These are phyloP conservation scores for Eueremaeus valkanovi DNA, from an alignment of 2,888 invertebrate genomes.

Conservation along the genomic window DNA sequence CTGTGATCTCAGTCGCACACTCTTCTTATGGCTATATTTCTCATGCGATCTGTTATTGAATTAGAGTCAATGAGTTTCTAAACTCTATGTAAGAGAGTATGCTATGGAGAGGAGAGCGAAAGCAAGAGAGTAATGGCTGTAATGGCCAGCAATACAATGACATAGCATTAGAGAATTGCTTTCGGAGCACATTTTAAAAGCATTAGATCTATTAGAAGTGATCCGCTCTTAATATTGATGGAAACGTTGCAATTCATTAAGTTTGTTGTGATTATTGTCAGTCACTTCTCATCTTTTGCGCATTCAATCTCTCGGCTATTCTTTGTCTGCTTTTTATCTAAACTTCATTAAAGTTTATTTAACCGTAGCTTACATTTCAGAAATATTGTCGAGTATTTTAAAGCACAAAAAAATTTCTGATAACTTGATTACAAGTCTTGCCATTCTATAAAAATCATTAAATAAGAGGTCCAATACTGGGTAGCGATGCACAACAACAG, in stretches of 20 bases:
- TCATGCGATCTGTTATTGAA: not conserved
- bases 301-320: not conserved
- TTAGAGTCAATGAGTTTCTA: not conserved
- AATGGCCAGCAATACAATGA: not conserved
- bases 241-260: not conserved
- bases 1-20: not conserved
- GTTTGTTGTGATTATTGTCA: not conserved
- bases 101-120: no score
- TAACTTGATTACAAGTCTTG: not conserved
- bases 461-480: not conserved
- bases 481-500: not conserved
- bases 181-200: conserved; percentile 1
- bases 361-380: not conserved
- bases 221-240: not conserved
- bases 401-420: not conserved
- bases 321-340: not conserved
- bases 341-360: not conserved
- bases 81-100: no score
- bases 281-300: not conserved
- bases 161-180: not conserved
- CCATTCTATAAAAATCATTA: not conserved
- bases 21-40: not conserved
- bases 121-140: not conserved
- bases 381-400: not conserved
- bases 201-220: not conserved